Conservation (phyloP, 2,888 invertebrate genomes). For the Lithophane semibrunnea region DNA sequence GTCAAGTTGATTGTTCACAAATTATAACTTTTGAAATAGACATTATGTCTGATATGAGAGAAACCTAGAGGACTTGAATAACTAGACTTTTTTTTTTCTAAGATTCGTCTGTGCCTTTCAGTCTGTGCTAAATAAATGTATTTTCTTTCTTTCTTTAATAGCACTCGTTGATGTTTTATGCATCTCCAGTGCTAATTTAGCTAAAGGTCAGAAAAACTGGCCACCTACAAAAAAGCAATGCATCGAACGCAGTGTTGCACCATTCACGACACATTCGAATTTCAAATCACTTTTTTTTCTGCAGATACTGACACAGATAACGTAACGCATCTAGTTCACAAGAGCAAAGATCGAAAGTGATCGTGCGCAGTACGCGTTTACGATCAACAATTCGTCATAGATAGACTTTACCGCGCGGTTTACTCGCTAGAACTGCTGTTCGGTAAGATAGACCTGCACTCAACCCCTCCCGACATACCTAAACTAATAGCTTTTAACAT, state of each 20-base stretch:
- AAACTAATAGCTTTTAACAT: slow-evolving; percentile 63
- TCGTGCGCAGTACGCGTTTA: slow-evolving; percentile 50
- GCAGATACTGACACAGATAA: slow-evolving; percentile 47
- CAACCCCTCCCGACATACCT: slow-evolving; percentile 63
- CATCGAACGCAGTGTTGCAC: slow-evolving; percentile 24
- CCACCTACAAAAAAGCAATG: slow-evolving; percentile 29
- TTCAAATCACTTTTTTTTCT: slow-evolving; percentile 24
- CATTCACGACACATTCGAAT: slow-evolving; percentile 38
- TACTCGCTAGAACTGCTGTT: slow-evolving; percentile 42
- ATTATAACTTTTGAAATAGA: slow-evolving; percentile 12
- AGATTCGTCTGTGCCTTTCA: too few relatives aligned
- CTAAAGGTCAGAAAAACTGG: slow-evolving; percentile 23
- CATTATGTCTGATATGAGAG: not conserved
- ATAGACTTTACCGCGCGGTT: slow-evolving; percentile 58
- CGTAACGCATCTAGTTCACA: slow-evolving; percentile 44
- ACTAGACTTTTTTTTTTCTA: too few relatives aligned
- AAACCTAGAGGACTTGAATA: not conserved
- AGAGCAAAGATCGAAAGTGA: slow-evolving; percentile 67
- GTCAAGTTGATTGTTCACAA: slow-evolving; percentile 27
- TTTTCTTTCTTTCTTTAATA: too few relatives aligned
- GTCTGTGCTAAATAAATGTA: too few relatives aligned
- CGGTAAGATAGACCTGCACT: slow-evolving; percentile 38
- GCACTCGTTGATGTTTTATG: not conserved
- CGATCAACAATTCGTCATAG: slow-evolving; percentile 57
- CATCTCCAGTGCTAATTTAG: not conserved